phyloP scores from a whole-genome alignment of 2,113 vertebrate species.

The Scortum barcoo region DNA sequence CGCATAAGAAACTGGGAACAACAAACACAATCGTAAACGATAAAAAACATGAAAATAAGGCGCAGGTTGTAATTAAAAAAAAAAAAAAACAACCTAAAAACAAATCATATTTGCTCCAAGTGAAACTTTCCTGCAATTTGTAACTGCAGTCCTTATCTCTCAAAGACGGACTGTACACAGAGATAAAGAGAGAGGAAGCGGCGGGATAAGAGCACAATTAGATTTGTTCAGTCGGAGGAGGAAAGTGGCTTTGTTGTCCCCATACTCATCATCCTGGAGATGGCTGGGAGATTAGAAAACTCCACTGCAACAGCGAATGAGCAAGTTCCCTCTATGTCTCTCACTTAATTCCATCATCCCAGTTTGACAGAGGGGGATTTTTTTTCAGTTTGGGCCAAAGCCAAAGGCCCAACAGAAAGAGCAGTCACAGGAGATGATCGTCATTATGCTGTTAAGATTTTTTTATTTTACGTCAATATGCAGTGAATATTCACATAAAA shows the following conservation, averaged over 20 bases:
- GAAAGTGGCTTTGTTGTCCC: conserved; percentile 33
- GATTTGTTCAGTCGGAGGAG: conserved; percentile 22
- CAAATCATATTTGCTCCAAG: neutral
- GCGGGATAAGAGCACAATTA: conserved; percentile 33
- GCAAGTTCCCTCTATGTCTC: conserved; percentile 30
- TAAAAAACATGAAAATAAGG: neutral
- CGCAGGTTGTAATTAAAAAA: neutral
- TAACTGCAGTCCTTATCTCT: neutral
- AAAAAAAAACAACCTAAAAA: neutral
- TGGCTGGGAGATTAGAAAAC: conserved; percentile 53
- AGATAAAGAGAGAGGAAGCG: conserved; percentile 33
- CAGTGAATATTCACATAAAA: neutral
- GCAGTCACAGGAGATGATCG: conserved; percentile 17
- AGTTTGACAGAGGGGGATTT: neutral
- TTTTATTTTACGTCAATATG: conserved; percentile 2
- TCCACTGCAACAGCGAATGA: conserved; percentile 22
- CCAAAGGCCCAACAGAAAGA: neutral
- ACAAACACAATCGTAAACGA: too few species aligned
- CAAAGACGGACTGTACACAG: conserved; percentile 14
- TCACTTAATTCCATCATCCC: conserved; percentile 15
- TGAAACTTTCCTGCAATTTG: neutral
- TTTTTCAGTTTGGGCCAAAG: neutral
- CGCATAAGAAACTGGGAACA: neutral
- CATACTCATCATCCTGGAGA: conserved; percentile 45
- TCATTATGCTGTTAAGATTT: conserved; percentile 8